A percentile compares a stretch with the other conserved stretches of the same genome.
Conservation (phyloP, 2,113 vertebrate genomes). For the Petrocephalus microphthalmus region DNA sequence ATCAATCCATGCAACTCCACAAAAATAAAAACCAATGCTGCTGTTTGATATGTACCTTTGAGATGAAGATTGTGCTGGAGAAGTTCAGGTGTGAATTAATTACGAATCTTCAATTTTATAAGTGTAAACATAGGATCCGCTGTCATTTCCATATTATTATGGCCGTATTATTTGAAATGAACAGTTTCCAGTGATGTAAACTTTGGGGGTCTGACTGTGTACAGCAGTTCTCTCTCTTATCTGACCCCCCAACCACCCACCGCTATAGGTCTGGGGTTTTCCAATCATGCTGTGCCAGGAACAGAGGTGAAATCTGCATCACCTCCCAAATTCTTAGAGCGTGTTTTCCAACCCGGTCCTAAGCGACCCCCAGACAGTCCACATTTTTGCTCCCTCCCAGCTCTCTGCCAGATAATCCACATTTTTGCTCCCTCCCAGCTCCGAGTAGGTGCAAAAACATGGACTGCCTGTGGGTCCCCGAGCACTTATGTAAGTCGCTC, state of each 20-base stretch:
- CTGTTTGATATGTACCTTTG: background rate
- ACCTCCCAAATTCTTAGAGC: background rate
- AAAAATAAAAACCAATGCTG: background rate
- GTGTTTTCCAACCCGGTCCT: background rate
- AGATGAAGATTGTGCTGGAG: slow-evolving; percentile 24
- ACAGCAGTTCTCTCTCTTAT: slow-evolving; percentile 45
- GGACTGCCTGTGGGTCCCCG: background rate
- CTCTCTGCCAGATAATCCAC: too few species aligned
- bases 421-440: too few species aligned
- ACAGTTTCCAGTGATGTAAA: background rate
- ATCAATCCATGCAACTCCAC: background rate
- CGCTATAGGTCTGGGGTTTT: slow-evolving; percentile 36
- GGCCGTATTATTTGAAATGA: background rate
- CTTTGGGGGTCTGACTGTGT: slow-evolving; percentile 29
- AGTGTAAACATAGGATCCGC: slow-evolving; percentile 40
- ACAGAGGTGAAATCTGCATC: slow-evolving; percentile 39
- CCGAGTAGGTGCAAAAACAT: background rate
- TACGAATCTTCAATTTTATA: slow-evolving; percentile 50
- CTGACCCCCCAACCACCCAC: slow-evolving; percentile 32
- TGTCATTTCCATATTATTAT: slow-evolving; percentile 35
- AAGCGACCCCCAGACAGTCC: background rate
- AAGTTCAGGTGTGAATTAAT: slow-evolving; percentile 41
- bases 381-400: too few species aligned
- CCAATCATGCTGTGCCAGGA: slow-evolving; percentile 47
- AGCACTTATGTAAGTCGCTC: too few species aligned